Evolutionary conservation across 2,113 vertebrate genomes (phyloP).

Genomic region (Megaceryle torquata): DNA sequence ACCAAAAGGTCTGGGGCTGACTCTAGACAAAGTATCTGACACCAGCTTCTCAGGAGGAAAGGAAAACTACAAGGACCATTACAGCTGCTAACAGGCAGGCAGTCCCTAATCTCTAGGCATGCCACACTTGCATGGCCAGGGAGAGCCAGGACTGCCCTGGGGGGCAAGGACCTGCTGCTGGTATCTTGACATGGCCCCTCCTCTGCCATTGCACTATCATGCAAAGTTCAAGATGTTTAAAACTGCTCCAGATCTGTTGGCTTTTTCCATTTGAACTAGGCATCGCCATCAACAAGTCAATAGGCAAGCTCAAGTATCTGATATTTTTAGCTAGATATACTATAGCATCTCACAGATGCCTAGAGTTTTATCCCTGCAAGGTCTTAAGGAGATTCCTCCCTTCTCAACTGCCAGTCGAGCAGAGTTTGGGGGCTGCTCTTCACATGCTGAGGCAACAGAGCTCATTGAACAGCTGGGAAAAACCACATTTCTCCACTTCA

Average conservation of each 20-base stretch:
- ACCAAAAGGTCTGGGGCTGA: not conserved
- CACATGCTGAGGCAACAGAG: not conserved
- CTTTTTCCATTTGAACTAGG: not conserved
- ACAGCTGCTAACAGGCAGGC: not conserved
- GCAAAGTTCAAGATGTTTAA: not conserved
- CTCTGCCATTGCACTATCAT: accelerated
- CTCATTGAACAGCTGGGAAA: not conserved
- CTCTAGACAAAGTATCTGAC: not conserved
- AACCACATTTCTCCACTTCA: not conserved
- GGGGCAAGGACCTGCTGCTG: not conserved
- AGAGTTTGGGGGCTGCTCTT: not conserved
- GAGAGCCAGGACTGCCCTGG: accelerated
- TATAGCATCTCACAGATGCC: not conserved
- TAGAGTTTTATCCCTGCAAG: not conserved
- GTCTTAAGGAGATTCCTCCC: not conserved
- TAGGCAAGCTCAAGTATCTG: not conserved
- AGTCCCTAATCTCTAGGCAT: not conserved
- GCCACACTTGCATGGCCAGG: accelerated
- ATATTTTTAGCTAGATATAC: not conserved
- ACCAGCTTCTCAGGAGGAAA: not conserved
- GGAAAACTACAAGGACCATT: not conserved
- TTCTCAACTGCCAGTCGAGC: not conserved
- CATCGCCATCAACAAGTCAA: not conserved
- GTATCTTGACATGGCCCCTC: not conserved
- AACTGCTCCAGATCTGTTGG: not conserved